Evolutionary conservation across 2,113 vertebrate species (phyloP).

Genomic region (Chelonoidis abingdonii): DNA sequence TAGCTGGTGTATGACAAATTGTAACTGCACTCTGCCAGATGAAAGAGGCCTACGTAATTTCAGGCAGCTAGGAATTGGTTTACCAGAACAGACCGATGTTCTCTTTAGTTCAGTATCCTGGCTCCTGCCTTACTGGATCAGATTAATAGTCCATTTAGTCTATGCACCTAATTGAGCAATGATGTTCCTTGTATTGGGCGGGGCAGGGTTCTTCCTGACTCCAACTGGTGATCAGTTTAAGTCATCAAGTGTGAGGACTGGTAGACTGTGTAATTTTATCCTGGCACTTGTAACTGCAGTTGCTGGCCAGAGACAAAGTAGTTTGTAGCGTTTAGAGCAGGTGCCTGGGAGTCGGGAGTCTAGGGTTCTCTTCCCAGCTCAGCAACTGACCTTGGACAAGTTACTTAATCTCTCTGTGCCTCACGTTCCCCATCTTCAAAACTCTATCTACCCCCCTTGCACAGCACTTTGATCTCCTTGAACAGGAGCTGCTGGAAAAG

Average conservation of each 20-base stretch:
- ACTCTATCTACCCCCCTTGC: rapidly evolving
- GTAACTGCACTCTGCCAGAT: neutral
- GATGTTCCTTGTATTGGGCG: neutral
- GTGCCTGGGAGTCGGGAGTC: too few relatives aligned
- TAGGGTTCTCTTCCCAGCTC: neutral
- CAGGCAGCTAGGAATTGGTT: neutral
- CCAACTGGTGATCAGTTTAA: neutral
- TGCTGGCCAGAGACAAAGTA: rapidly evolving
- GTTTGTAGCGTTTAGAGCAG: rapidly evolving
- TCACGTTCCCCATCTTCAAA: neutral
- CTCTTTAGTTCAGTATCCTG: neutral
- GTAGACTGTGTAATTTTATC: neutral
- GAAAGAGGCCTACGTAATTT: rapidly evolving
- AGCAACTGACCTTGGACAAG: neutral
- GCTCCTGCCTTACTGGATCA: neutral
- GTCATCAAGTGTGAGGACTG: rapidly evolving
- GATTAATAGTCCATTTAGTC: neutral
- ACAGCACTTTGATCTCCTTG: rapidly evolving
- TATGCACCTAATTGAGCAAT: rapidly evolving
- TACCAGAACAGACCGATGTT: neutral
- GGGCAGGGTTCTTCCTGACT: neutral
- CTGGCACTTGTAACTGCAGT: neutral
- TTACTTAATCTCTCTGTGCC: neutral
- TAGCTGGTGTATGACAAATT: conserved; percentile 5
- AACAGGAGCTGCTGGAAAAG: rapidly evolving